phyloP scores from a whole-genome alignment of 2,888 invertebrate species.

The Ischnura elegans region DNA sequence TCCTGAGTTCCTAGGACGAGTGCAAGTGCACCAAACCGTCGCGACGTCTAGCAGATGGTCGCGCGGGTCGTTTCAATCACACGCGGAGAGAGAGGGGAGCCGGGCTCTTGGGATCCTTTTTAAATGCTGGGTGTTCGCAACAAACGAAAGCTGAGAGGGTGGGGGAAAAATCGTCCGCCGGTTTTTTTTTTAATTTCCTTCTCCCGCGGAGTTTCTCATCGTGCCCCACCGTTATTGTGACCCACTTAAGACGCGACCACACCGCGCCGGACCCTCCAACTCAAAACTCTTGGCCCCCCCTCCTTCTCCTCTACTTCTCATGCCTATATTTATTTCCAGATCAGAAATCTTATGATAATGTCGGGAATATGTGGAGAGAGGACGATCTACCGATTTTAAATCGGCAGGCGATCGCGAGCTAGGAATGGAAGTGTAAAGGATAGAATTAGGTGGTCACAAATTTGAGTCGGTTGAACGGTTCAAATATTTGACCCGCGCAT shows the following conservation, averaged over 20 bases:
- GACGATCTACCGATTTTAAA: too few relatives aligned
- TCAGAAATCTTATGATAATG: constrained; percentile 56
- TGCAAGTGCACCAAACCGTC: constrained; percentile 14
- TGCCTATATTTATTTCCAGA: constrained; percentile 44
- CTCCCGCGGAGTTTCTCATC: constrained; percentile 58
- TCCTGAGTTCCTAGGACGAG: neutral
- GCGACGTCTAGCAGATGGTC: neutral
- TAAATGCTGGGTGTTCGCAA: constrained; percentile 23
- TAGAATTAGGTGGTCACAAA: too few relatives aligned
- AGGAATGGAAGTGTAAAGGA: too few relatives aligned
- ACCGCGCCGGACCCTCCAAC: neutral
- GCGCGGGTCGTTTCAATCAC: neutral
- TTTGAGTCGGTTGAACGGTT: too few relatives aligned
- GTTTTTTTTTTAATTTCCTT: constrained; percentile 60
- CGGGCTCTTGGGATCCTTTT: neutral
- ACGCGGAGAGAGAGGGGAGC: neutral
- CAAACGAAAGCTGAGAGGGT: constrained; percentile 47
- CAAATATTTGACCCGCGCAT: too few relatives aligned
- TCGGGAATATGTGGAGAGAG: too few relatives aligned
- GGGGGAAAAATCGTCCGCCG: constrained; percentile 25
- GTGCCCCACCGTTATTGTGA: constrained; percentile 47
- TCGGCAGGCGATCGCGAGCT: too few relatives aligned
- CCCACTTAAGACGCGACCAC: constrained; percentile 52
- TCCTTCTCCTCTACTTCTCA: neutral
- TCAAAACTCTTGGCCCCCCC: neutral